phyloP scores from a whole-genome alignment of 1,140 invertebrate genomes.

The Drosophila aff. region DNA sequence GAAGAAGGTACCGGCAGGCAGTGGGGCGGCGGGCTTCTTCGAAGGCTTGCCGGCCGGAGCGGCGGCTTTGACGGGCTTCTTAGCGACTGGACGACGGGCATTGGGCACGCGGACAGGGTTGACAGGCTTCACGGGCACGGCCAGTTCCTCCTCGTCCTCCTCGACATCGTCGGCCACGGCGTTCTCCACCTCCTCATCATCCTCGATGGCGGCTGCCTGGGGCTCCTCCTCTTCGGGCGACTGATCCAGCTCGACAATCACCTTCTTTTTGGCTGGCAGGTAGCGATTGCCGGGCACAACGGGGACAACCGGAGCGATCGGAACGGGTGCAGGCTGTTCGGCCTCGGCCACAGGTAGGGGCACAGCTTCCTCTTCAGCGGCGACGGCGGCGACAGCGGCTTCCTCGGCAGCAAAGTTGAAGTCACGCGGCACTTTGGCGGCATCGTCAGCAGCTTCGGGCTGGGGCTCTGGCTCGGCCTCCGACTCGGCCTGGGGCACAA shows the following conservation, averaged over 20 bases:
- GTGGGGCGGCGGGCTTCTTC: constrained; percentile 63
- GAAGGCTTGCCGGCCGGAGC: constrained; percentile 47
- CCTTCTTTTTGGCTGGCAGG: constrained; percentile 83
- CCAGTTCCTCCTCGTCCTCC: constrained; percentile 60
- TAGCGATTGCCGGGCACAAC: constrained; percentile 76
- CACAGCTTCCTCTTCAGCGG: constrained; percentile 45
- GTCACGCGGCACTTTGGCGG: constrained; percentile 78
- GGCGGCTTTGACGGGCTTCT: constrained; percentile 61
- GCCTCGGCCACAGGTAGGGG: constrained; percentile 59
- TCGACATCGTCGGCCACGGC: constrained; percentile 64
- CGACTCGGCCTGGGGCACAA: constrained; percentile 23
- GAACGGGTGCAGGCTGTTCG: constrained; percentile 71
- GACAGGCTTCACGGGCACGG: constrained; percentile 59
- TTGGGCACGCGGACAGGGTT: constrained; percentile 65
- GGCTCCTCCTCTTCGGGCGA: constrained; percentile 84
- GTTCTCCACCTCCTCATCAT: constrained; percentile 68
- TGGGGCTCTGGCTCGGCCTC: constrained; percentile 44
- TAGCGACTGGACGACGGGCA: constrained; percentile 68
- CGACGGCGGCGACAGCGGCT: constrained; percentile 22
- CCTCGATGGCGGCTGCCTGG: constrained; percentile 66
- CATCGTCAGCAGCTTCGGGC: constrained; percentile 57
- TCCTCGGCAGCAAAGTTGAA: constrained; percentile 68
- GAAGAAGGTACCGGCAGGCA: constrained; percentile 87
- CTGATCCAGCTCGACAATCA: constrained; percentile 79
- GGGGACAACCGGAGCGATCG: constrained; percentile 61